Evolutionary conservation across 2,113 vertebrate genomes (phyloP).

Genomic region (Myanophis thanlyinensis): DNA sequence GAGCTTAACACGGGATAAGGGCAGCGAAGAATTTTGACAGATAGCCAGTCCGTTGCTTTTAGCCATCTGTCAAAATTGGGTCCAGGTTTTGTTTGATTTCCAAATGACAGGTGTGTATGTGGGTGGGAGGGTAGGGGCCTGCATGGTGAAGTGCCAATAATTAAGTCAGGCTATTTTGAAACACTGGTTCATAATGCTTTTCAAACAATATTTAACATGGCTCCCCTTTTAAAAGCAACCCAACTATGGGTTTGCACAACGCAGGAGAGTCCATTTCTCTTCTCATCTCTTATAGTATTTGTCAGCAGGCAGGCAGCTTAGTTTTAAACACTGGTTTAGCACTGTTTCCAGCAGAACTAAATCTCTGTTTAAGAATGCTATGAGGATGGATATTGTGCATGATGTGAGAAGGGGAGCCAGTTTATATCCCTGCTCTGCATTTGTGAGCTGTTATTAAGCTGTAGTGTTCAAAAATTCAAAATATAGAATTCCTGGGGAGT

Average conservation of each 20-base stretch:
- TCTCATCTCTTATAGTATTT: not conserved
- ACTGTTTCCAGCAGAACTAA: not conserved
- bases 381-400: not conserved
- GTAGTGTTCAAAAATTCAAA: not conserved
- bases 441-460: not conserved
- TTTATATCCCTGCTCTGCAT: not conserved
- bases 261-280: not conserved
- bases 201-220: not conserved
- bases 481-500: not conserved
- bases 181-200: not conserved
- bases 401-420: not conserved
- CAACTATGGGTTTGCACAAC: not conserved
- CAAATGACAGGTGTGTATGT: not conserved
- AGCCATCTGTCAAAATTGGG: not conserved
- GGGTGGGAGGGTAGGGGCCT: rapidly evolving
- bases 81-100: not conserved
- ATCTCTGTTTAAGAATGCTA: not conserved
- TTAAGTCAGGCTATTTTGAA: not conserved
- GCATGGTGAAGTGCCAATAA: not conserved
- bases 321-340: not conserved
- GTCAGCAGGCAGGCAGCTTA: not conserved
- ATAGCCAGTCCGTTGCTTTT: not conserved
- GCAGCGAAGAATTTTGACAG: not conserved
- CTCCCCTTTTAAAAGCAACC: not conserved
- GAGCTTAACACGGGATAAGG: not conserved